phyloP scores from a whole-genome alignment of 1,140 invertebrate species.

The Megathymus violae region DNA sequence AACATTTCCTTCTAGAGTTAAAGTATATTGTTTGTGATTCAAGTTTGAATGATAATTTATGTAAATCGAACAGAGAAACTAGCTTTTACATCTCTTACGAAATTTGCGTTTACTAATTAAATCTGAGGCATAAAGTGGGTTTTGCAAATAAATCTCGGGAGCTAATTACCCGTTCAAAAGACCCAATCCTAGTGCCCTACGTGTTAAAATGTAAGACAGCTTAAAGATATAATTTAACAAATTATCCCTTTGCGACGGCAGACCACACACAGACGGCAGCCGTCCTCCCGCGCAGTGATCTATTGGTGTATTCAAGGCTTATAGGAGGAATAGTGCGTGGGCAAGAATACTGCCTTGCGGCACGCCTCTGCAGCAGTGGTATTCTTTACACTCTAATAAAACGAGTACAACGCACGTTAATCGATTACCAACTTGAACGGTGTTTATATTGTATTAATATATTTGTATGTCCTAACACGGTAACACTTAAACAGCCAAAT shows the following conservation, averaged over 20 bases:
- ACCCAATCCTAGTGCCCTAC: conserved; percentile 23
- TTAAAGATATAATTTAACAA: conserved; percentile 66
- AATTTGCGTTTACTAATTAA: conserved; percentile 31
- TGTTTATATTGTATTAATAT: conserved; percentile 3
- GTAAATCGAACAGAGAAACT: conserved; percentile 13
- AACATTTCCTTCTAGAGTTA: too few species aligned
- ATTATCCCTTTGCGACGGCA: conserved; percentile 42
- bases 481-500: too few species aligned
- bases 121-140: conserved; percentile 1
- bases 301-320: conserved; percentile 48
- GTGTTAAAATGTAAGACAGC: conserved; percentile 50
- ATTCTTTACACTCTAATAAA: conserved; percentile 49
- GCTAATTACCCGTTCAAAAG: conserved; percentile 8
- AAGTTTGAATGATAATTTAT: conserved; percentile 15
- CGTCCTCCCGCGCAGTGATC: conserved; percentile 69
- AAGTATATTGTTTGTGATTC: too few species aligned
- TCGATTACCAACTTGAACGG: conserved; percentile 15
- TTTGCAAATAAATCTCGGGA: conserved; percentile 19
- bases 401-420: conserved; percentile 35
- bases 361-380: conserved; percentile 51
- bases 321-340: conserved; percentile 53
- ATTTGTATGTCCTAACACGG: too few species aligned
- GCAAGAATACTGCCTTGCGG: conserved; percentile 54
- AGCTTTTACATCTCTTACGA: background rate
- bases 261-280: conserved; percentile 62